Conservation (phyloP, 2,888 invertebrate genomes). For the Lasiommata megera region DNA sequence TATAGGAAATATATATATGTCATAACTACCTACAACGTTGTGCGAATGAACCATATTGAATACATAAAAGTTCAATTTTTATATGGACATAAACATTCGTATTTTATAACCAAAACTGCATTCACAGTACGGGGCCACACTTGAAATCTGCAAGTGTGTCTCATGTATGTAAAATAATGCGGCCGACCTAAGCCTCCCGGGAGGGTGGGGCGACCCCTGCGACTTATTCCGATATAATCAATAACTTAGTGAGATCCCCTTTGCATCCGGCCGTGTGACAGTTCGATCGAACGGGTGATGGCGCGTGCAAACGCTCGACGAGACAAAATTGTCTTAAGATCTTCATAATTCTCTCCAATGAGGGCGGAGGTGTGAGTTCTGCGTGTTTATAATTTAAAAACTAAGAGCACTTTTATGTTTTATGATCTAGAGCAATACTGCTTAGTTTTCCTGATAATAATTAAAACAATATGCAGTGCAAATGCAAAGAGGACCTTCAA, state of each 20-base stretch:
- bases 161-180: conserved; percentile 81
- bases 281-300: conserved; percentile 62
- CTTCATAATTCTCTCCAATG: neutral
- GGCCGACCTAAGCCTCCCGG: conserved; percentile 69
- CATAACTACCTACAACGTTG: neutral
- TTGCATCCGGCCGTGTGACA: conserved; percentile 80
- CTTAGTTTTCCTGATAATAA: too few species aligned
- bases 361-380: neutral
- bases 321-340: conserved; percentile 23
- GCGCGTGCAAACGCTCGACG: conserved; percentile 22
- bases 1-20: too few species aligned
- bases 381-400: too few species aligned
- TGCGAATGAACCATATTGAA: conserved; percentile 1
- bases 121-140: conserved; percentile 39
- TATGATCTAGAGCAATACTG: too few species aligned
- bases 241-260: conserved; percentile 82
- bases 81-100: conserved; percentile 8
- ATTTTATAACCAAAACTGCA: conserved; percentile 25
- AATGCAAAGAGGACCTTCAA: too few species aligned
- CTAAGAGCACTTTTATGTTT: too few species aligned
- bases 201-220: conserved; percentile 58
- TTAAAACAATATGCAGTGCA: too few species aligned
- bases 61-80: conserved; percentile 3
- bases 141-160: conserved; percentile 68
- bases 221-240: conserved; percentile 82